Evolutionary conservation across 2,113 vertebrate species (phyloP).

Genomic region (Urocynchramus pylzowi): DNA sequence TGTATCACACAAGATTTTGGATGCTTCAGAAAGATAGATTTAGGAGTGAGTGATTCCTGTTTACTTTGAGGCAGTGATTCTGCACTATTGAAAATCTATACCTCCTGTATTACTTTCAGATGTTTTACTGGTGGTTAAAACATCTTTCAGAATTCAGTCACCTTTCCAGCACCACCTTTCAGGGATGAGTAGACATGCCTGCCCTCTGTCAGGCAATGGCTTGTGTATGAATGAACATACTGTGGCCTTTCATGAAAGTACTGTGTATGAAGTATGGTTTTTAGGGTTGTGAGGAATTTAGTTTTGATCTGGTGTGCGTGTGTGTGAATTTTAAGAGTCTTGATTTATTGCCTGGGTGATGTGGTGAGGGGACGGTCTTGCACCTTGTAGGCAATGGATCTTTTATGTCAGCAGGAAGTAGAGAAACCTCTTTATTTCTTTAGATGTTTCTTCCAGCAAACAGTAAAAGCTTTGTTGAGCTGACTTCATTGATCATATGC

Average conservation of each 20-base stretch:
- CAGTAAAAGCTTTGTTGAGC: background rate
- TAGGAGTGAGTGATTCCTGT: background rate
- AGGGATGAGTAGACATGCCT: background rate
- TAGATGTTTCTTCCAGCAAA: background rate
- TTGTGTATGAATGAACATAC: background rate
- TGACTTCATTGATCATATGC: background rate
- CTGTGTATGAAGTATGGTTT: background rate
- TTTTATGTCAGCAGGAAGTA: background rate
- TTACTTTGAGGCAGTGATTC: background rate
- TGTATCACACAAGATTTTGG: background rate
- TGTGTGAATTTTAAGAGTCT: background rate
- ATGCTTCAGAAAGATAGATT: background rate
- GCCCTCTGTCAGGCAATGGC: background rate
- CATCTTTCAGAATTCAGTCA: background rate
- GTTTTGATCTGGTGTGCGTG: background rate
- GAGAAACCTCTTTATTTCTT: background rate
- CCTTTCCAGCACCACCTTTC: background rate
- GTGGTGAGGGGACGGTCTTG: fast-evolving
- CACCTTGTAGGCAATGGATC: background rate
- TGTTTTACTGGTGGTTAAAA: background rate
- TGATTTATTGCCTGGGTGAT: background rate
- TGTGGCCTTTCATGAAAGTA: background rate
- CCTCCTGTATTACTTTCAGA: background rate
- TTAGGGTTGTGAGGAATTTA: background rate
- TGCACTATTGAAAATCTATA: background rate